Evolutionary conservation across 2,113 vertebrate genomes (phyloP).

Genomic region (Dasyurus viverrinus): DNA sequence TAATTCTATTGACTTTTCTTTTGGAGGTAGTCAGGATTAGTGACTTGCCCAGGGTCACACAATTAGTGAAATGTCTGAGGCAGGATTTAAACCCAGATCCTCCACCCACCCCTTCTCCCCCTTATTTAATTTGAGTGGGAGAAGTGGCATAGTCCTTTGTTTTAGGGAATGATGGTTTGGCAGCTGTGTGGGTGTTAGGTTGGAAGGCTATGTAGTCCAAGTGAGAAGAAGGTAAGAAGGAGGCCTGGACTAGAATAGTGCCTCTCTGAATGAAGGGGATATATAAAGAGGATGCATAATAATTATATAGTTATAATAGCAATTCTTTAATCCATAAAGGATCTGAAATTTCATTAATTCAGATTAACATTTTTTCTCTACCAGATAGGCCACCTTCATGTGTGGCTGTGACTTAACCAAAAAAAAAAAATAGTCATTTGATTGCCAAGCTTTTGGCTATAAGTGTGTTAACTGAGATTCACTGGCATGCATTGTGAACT

Average conservation of each 20-base stretch:
- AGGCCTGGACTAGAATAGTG: neutral
- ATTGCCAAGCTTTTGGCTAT: neutral
- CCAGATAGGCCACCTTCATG: neutral
- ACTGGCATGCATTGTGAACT: neutral
- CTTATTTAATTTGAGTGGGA: neutral
- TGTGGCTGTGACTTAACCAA: neutral
- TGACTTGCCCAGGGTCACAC: neutral
- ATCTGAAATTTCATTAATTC: neutral
- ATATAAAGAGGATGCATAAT: neutral
- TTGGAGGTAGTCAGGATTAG: neutral
- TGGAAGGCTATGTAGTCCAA: neutral
- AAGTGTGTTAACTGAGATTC: neutral
- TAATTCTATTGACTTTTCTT: too few relatives aligned
- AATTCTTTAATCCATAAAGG: neutral
- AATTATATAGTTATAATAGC: neutral
- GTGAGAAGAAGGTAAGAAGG: neutral
- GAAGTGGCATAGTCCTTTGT: neutral
- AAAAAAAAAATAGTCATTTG: neutral
- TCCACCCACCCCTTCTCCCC: neutral
- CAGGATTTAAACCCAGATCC: neutral
- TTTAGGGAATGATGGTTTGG: neutral
- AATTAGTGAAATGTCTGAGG: neutral
- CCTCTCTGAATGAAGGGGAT: neutral
- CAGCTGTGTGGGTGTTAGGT: neutral
- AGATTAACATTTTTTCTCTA: neutral